Percentiles rank a stretch among this genome's conserved stretches.
These are phyloP conservation scores for Parthenolecanium corni DNA, from an alignment of 2,888 invertebrate genomes.

Conservation along the genomic window DNA sequence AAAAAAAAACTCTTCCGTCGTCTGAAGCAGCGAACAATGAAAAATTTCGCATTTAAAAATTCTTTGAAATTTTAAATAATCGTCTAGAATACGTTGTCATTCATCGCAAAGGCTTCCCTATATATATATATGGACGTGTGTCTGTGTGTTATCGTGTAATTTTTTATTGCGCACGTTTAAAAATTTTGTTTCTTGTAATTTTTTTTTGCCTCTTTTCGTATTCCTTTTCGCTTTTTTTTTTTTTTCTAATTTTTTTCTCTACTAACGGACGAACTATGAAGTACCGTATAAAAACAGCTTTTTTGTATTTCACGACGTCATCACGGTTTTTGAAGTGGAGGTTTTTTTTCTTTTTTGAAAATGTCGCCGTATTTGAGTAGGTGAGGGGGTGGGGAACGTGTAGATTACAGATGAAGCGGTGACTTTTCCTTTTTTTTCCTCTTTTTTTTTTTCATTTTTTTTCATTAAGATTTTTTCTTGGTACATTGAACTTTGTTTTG, in stretches of 20 bases:
- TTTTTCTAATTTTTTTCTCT: not conserved
- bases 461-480: conserved; percentile 7
- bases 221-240: not conserved
- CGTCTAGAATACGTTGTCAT: too few species aligned
- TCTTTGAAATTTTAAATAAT: too few species aligned
- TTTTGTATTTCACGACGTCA: not conserved
- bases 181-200: not conserved
- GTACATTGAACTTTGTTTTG: not conserved
- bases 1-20: too few species aligned
- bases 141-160: too few species aligned
- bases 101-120: too few species aligned
- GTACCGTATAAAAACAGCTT: conserved; percentile 7
- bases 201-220: not conserved
- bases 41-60: too few species aligned
- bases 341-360: conserved; percentile 1
- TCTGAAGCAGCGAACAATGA: too few species aligned
- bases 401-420: not conserved
- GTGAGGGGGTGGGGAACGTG: not conserved
- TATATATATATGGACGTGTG: too few species aligned
- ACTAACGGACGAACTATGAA: not conserved
- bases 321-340: conserved; percentile 7
- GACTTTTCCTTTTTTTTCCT: not conserved
- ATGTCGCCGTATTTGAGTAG: not conserved
- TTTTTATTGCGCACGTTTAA: not conserved
- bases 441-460: not conserved